Evolutionary conservation across 2,888 invertebrate genomes (phyloP).

Genomic region (Clunio marinus): DNA sequence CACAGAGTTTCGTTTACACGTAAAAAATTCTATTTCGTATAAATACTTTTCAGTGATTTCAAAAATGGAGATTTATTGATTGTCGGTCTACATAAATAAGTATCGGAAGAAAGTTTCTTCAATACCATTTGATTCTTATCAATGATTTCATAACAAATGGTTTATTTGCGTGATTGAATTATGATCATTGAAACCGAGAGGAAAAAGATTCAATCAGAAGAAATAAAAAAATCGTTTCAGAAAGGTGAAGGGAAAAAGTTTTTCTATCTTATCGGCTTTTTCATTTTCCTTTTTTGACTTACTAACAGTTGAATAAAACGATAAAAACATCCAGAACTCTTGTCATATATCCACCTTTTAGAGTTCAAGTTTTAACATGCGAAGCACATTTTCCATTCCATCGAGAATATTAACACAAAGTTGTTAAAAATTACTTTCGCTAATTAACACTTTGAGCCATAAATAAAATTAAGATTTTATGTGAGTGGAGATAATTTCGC

Average conservation of each 20-base stretch:
- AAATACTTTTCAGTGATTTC: too few relatives aligned
- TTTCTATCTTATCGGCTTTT: background rate
- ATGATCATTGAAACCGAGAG: conserved; percentile 3
- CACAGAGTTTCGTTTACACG: too few relatives aligned
- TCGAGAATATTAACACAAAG: background rate
- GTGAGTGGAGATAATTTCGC: conserved; percentile 9
- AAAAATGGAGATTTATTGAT: conserved; percentile 3
- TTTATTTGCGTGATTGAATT: conserved; percentile 39
- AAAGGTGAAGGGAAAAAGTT: background rate
- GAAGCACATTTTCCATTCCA: conserved; percentile 10
- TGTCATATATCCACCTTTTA: too few relatives aligned
- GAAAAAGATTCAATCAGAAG: background rate
- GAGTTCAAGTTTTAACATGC: too few relatives aligned
- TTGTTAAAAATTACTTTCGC: conserved; percentile 11
- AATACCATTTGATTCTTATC: background rate
- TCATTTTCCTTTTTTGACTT: background rate
- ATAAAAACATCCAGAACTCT: background rate
- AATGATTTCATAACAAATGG: conserved; percentile 24
- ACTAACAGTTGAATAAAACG: background rate
- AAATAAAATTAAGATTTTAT: background rate
- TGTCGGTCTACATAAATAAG: too few relatives aligned
- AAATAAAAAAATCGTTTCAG: background rate
- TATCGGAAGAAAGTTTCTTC: conserved; percentile 9
- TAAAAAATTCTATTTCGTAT: too few relatives aligned
- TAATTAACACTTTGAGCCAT: conserved; percentile 20